These are phyloP conservation scores for Meloidogyne hapla DNA, from an alignment of 1,140 invertebrate species.

Conservation along the genomic window DNA sequence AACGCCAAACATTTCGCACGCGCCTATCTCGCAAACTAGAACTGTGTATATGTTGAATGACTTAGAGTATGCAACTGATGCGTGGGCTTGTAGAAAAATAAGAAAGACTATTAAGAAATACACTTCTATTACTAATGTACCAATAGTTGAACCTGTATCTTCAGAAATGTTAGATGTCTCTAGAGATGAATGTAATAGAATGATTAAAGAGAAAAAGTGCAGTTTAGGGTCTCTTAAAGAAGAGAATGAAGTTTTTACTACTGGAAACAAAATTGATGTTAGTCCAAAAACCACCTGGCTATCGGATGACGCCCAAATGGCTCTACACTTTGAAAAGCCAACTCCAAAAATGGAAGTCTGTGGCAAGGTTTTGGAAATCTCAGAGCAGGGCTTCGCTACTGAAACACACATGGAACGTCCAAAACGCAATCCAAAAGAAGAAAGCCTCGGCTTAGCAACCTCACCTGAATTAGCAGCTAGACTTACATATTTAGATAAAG, in stretches of 20 bases:
- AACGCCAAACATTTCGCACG: background rate
- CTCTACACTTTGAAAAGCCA: constrained; percentile 3
- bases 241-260: background rate
- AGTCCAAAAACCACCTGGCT: constrained; percentile 7
- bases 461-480: background rate
- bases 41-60: constrained; percentile 4
- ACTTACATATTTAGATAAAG: constrained; percentile 11
- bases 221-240: background rate
- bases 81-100: constrained; percentile 7
- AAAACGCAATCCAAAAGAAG: background rate
- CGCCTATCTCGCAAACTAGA: background rate
- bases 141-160: background rate
- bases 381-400: constrained; percentile 8
- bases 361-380: background rate
- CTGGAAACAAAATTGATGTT: background rate
- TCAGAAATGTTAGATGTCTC: background rate
- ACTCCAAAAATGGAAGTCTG: background rate
- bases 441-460: constrained; percentile 6
- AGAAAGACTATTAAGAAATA: background rate
- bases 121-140: background rate
- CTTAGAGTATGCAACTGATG: background rate
- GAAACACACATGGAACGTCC: background rate
- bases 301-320: constrained; percentile 5
- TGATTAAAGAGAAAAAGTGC: background rate
- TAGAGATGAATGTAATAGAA: background rate